Conservation (phyloP, 2,888 invertebrate genomes). For the Diarsia rubi region DNA sequence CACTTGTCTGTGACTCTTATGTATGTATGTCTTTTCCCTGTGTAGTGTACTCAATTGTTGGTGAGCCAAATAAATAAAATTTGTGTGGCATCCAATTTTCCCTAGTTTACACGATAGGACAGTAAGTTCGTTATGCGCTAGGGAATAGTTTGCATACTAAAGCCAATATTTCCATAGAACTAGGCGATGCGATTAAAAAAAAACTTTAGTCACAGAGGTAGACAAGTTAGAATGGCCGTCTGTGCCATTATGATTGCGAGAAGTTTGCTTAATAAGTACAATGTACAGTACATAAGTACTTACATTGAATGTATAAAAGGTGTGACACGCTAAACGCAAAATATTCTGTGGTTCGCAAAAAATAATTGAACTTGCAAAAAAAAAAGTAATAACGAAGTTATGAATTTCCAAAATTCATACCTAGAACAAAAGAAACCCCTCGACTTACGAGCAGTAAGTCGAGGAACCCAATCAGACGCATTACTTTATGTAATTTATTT, state of each 20-base stretch:
- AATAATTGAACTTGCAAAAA: background rate
- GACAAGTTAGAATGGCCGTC: slow-evolving; percentile 56
- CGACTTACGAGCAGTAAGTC: too few relatives aligned
- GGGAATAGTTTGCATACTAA: slow-evolving; percentile 46
- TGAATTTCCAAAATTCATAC: too few relatives aligned
- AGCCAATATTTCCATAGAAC: slow-evolving; percentile 40
- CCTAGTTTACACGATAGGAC: slow-evolving; percentile 62
- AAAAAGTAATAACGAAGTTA: too few relatives aligned
- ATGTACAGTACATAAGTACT: background rate
- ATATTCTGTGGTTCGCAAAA: background rate
- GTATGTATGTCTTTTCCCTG: too few relatives aligned
- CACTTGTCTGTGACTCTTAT: too few relatives aligned
- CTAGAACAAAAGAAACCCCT: too few relatives aligned
- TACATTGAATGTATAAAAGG: background rate
- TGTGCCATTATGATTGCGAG: slow-evolving; percentile 49
- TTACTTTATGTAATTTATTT: too few relatives aligned
- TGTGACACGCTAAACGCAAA: background rate
- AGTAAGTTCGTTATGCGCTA: slow-evolving; percentile 60
- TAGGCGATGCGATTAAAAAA: slow-evolving; percentile 44
- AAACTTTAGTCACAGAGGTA: slow-evolving; percentile 48
- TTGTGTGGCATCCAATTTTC: slow-evolving; percentile 72
- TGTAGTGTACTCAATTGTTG: too few relatives aligned
- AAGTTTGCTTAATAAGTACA: slow-evolving; percentile 59
- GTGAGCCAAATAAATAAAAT: too few relatives aligned
- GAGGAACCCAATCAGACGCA: too few relatives aligned